Conservation (phyloP, 2,888 invertebrate species). For the Aphodius sticticus region DNA sequence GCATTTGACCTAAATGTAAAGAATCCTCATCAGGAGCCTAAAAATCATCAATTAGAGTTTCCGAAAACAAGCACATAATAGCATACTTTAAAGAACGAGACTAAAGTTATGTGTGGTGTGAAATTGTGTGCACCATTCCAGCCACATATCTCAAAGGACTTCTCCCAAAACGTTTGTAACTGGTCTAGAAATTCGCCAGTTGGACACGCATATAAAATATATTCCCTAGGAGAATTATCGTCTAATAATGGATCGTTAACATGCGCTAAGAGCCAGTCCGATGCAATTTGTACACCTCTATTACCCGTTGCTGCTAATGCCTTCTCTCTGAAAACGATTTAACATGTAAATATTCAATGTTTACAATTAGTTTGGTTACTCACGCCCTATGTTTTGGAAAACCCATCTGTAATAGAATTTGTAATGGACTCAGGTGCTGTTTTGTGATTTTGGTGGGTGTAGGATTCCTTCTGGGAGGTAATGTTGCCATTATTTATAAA, state of each 20-base stretch:
- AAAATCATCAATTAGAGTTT: conserved; percentile 41
- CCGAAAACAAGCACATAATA: neutral
- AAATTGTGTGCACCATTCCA: conserved; percentile 94
- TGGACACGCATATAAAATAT: conserved; percentile 88
- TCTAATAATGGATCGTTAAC: conserved; percentile 86
- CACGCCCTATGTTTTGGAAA: conserved; percentile 89
- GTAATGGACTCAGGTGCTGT: conserved; percentile 78
- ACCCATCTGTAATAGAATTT: conserved; percentile 88
- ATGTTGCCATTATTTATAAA: conserved; percentile 68
- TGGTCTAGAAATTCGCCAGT: conserved; percentile 77
- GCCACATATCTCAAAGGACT: conserved; percentile 75
- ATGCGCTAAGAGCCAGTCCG: conserved; percentile 90
- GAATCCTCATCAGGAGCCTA: conserved; percentile 81
- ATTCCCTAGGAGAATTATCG: conserved; percentile 80
- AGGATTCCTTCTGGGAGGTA: conserved; percentile 80
- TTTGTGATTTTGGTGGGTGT: conserved; percentile 76
- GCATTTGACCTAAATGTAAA: conserved; percentile 71
- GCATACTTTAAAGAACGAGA: conserved; percentile 86
- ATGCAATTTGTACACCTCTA: conserved; percentile 85
- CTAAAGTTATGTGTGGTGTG: conserved; percentile 89
- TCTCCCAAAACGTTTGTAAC: conserved; percentile 79
- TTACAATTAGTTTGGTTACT: conserved; percentile 58
- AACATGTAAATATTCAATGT: conserved; percentile 26
- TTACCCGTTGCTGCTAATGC: conserved; percentile 91
- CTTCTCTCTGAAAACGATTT: conserved; percentile 73